phyloP scores from a whole-genome alignment of 2,113 vertebrate genomes.

The Chaetops frenatus region DNA sequence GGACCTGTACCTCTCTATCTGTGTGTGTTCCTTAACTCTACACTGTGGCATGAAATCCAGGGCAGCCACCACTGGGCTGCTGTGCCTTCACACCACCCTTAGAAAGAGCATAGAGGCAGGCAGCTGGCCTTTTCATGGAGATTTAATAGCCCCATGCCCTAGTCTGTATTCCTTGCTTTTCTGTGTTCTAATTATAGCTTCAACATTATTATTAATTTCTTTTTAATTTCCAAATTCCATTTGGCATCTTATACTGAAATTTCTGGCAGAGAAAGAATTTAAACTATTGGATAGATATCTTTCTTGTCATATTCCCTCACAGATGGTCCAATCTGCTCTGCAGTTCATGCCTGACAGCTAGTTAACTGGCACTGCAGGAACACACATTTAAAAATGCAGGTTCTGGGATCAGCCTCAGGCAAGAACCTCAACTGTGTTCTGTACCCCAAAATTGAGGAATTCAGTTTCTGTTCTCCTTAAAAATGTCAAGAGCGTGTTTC shows the following conservation, averaged over 20 bases:
- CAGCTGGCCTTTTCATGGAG: background rate
- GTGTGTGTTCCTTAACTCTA: background rate
- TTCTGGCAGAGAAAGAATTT: background rate
- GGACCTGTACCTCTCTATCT: background rate
- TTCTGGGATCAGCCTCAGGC: background rate
- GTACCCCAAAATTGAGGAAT: background rate
- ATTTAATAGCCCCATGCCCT: background rate
- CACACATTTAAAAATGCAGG: background rate
- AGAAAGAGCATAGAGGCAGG: background rate
- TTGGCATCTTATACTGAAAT: background rate
- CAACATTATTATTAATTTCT: background rate
- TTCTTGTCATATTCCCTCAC: background rate
- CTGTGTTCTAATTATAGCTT: background rate
- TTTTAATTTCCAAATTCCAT: background rate
- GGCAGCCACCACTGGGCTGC: background rate
- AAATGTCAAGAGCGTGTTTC: background rate
- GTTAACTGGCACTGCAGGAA: background rate
- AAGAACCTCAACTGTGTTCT: background rate
- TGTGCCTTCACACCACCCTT: background rate
- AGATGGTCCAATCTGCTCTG: slow-evolving; percentile 6
- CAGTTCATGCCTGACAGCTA: background rate
- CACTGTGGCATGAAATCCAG: background rate
- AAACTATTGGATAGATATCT: background rate
- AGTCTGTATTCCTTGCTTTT: background rate
- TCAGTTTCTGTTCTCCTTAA: background rate